Evolutionary conservation across 1,140 invertebrate species (phyloP).

Genomic region (Neuroterus valhalla): DNA sequence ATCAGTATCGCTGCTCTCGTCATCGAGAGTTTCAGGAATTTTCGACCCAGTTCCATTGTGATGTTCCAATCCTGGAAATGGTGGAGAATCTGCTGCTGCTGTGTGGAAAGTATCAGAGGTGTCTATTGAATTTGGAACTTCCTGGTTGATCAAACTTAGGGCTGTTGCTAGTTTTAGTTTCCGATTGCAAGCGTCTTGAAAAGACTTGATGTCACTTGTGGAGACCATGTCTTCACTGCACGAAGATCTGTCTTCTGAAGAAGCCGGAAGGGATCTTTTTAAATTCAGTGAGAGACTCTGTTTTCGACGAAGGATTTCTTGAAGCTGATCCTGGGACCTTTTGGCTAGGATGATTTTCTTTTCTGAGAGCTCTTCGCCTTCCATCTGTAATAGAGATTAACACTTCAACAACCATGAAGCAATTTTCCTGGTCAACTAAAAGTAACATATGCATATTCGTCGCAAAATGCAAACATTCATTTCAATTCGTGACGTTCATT

Average conservation of each 20-base stretch:
- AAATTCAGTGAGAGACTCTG: slow-evolving; percentile 70
- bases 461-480: too few relatives aligned
- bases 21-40: neutral
- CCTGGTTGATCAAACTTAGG: slow-evolving; percentile 61
- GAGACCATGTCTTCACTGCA: slow-evolving; percentile 62
- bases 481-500: too few relatives aligned
- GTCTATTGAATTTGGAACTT: slow-evolving; percentile 71
- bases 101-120: slow-evolving; percentile 85
- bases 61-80: slow-evolving; percentile 47
- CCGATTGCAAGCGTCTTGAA: slow-evolving; percentile 53
- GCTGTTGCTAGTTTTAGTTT: slow-evolving; percentile 68
- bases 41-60: slow-evolving; percentile 31
- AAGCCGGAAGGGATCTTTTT: slow-evolving; percentile 66
- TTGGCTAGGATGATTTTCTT: slow-evolving; percentile 72
- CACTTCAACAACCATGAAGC: neutral
- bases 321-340: slow-evolving; percentile 74
- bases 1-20: slow-evolving; percentile 43
- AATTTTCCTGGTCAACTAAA: too few relatives aligned
- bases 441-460: too few relatives aligned
- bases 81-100: slow-evolving; percentile 74
- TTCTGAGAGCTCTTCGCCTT: slow-evolving; percentile 63
- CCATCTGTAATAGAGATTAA: slow-evolving; percentile 52
- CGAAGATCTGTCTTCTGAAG: slow-evolving; percentile 52
- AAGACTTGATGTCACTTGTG: slow-evolving; percentile 52
- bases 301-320: slow-evolving; percentile 71